Percentiles rank a stretch among this genome's conserved stretches.
These are phyloP conservation scores for Eupithecia subumbrata DNA, from an alignment of 2,888 invertebrate genomes.

Conservation along the genomic window DNA sequence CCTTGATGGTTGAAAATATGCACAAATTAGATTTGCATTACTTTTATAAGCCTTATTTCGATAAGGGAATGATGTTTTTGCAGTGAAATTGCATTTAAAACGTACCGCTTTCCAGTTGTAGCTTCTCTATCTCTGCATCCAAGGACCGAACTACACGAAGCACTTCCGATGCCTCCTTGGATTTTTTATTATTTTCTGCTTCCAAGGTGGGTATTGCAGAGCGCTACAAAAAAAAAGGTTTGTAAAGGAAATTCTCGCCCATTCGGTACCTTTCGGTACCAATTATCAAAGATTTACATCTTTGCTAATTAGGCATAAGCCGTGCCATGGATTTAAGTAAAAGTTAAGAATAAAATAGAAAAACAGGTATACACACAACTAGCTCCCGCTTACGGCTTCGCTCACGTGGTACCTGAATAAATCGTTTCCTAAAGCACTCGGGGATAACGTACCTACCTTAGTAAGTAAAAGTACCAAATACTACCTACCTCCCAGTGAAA, in stretches of 20 bases:
- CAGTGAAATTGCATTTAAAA: too few species aligned
- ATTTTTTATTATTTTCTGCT: conserved; percentile 65
- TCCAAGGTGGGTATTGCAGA: conserved; percentile 63
- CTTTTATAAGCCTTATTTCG: too few species aligned
- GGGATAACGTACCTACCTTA: not conserved
- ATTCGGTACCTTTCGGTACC: not conserved
- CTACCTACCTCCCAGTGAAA: too few species aligned
- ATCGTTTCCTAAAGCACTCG: too few species aligned
- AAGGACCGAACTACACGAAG: conserved; percentile 59
- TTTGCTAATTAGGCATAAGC: too few species aligned
- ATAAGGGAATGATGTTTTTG: too few species aligned
- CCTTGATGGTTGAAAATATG: too few species aligned
- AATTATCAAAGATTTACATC: not conserved
- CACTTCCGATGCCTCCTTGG: conserved; percentile 59
- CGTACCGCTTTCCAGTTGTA: conserved; percentile 62
- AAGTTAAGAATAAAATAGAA: not conserved
- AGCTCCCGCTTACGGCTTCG: too few species aligned
- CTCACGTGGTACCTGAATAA: not conserved
- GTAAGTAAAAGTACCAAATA: not conserved
- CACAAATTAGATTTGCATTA: too few species aligned
- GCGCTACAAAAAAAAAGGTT: conserved; percentile 48
- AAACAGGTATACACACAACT: not conserved
- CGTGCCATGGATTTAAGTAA: too few species aligned
- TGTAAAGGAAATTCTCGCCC: not conserved
- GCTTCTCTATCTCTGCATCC: conserved; percentile 58